Evolutionary conservation across 1,140 invertebrate genomes (phyloP), one percentile per base, ranked within the genome.

Genomic region (Himalopsyche phryganea): DNA sequence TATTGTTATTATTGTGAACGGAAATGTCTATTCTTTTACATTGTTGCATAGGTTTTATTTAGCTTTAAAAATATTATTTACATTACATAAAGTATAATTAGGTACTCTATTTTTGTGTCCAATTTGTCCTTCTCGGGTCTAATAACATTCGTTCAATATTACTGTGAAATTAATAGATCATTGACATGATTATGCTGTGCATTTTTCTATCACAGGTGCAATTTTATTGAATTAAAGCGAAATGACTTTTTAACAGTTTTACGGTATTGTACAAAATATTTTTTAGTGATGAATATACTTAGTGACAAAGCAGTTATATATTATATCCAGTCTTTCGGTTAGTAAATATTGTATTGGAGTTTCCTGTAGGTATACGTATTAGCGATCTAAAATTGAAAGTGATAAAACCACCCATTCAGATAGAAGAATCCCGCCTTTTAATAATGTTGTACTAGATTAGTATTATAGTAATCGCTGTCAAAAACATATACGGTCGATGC

Each of bases 1-100:
- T 42, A 42, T 18, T 42, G 17, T 42, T 42, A 15, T 42, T 42
- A 42, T 15, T 42, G 17, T 42, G 13, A 18, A 14, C 17, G 10
- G 40, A 42, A 42, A 15, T 18, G 17, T 18, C 17, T 42, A 18
- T 15, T 42, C 17, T 42, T 42, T 42, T 14, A 42, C 13, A 42
- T 42, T 42, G 40, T 42, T 42, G 13, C 17, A 42, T 15, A 42
- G 17, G 40, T 28, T 28, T 28, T 42, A 18, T 42, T 42, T 42
- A 18, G 17, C 17, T 15, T 42, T 42, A 42, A 42, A 42, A 42
- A 42, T 42, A 42, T 42, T 42, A 42, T 42, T 42, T 42, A 15
- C 13, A 18, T 18, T 42, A 10, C n/a, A n/a, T n/a, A 42, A 42
- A 42, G 10, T 18, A 42, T 15, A 42, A 5, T 42, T 42, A 14